Base-by-base conservation (phyloP, 2,888 invertebrate genomes). In the Gryllus longicercus region DNA sequence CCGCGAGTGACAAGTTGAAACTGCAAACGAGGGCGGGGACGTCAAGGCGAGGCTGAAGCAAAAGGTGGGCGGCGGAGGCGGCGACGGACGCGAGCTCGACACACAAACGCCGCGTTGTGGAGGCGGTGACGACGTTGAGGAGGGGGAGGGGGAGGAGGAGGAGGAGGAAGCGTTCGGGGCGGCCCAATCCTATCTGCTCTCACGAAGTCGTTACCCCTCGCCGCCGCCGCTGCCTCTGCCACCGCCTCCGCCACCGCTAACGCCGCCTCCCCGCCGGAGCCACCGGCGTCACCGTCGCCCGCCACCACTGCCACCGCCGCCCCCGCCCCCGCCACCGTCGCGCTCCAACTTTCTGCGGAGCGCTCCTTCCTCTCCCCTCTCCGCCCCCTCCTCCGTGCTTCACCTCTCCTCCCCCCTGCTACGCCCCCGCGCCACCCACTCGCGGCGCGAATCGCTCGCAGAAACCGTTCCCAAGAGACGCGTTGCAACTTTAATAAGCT, bases 401-500 rank as follows among this genome's bases (percentile, higher is more conserved):
- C n/a, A 2, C 63, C n/a, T n/a, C 63, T 1, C 51, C 63, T 0
- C 8, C 14, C 63, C 63, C 14, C n/a, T 1, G 16, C 63, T 4
- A 4, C 16, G 16, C 63, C 16, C 63, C 63, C 14, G 5, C 11
- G 8, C 38, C 38, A 8, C 14, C n/a, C 12, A 2, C 63, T 63
- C 63, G n/a, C 63, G 63, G 63, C 63, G 63, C 63, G 63, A 63
- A 63, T 63, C 63, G 63, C 63, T 63, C 63, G n/a, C 63, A 18
- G 63, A 63, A 63, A 63, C 63, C 63, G 63, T 63, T 63, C 63
- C 63, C 63, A 63, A 63, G 63, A 63, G 63, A 63, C 63, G 63
- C 63, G 63, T 63, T 63, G 63, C 63, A 63, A 63, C 63, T 63
- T 63, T 63, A 63, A 63, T 63, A 63, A 63, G 63, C 63, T 63